Conservation (phyloP, 2,888 invertebrate species). For the Pyrgus malvae region DNA sequence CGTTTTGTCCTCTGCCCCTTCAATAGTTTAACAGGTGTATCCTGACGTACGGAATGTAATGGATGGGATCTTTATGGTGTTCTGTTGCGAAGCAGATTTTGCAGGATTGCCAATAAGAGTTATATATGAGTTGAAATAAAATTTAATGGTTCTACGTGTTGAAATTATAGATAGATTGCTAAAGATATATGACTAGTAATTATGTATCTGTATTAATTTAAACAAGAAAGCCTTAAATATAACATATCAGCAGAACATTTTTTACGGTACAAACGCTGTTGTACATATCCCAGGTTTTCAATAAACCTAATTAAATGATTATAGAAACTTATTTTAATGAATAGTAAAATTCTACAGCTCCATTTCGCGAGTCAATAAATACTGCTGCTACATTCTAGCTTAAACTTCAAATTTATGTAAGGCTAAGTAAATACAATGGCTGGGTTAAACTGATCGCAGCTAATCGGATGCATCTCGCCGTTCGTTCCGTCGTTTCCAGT, state of each 20-base stretch:
- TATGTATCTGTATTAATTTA: no score
- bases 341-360: no score
- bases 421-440: constrained; percentile 10
- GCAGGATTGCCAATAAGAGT: not conserved
- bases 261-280: no score
- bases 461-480: constrained; percentile 25
- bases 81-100: not conserved
- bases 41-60: constrained; percentile 24
- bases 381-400: not conserved
- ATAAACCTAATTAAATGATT: no score
- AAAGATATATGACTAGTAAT: no score
- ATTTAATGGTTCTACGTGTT: no score
- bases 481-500: constrained; percentile 41
- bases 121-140: not conserved
- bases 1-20: constrained; percentile 24
- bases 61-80: constrained; percentile 22
- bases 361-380: not conserved
- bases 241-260: no score
- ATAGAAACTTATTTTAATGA: no score
- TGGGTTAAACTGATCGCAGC: constrained; percentile 4
- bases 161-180: no score
- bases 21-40: constrained; percentile 27
- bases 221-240: no score
- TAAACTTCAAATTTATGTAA: not conserved
- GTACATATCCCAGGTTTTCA: no score